Evolutionary conservation across 2,888 invertebrate genomes (phyloP).

Genomic region (Drosophila colorata): DNA sequence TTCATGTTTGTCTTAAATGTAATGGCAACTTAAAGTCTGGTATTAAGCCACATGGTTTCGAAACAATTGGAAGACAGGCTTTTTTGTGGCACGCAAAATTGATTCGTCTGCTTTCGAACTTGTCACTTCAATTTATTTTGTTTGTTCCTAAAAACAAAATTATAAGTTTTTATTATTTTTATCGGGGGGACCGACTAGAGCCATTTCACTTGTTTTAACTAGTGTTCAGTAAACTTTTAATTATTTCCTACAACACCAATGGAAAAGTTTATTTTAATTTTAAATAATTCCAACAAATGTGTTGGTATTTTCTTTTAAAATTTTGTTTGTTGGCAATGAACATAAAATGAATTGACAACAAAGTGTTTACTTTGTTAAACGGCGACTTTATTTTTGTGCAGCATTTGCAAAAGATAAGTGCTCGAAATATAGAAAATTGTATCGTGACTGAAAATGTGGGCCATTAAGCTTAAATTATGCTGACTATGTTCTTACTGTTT

Average conservation of each 20-base stretch:
- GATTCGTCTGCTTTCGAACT: background rate
- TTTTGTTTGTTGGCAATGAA: no score
- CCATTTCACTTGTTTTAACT: no score
- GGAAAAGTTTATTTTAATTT: slow-evolving; percentile 16
- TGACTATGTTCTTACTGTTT: slow-evolving; percentile 11
- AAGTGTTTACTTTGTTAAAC: slow-evolving; percentile 26
- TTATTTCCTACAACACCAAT: slow-evolving; percentile 7
- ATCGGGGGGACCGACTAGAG: no score
- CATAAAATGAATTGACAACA: slow-evolving; percentile 6
- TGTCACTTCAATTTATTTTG: no score
- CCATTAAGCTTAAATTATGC: slow-evolving; percentile 37
- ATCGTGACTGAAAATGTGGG: slow-evolving; percentile 18
- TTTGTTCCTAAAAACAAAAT: no score
- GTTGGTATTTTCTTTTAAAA: background rate
- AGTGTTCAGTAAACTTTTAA: slow-evolving; percentile 5
- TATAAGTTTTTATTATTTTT: no score
- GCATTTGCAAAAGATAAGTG: slow-evolving; percentile 19
- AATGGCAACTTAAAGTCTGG: slow-evolving; percentile 8
- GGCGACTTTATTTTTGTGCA: slow-evolving; percentile 35
- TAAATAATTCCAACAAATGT: slow-evolving; percentile 10
- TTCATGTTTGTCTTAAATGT: slow-evolving; percentile 6
- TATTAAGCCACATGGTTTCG: background rate
- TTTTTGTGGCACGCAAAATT: background rate
- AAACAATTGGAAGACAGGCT: background rate
- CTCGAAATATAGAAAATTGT: slow-evolving; percentile 2